A percentile compares a stretch with the other conserved stretches of the same genome.
Conservation (phyloP, 2,113 vertebrate genomes). For the Poeciliopsis prolifica region DNA sequence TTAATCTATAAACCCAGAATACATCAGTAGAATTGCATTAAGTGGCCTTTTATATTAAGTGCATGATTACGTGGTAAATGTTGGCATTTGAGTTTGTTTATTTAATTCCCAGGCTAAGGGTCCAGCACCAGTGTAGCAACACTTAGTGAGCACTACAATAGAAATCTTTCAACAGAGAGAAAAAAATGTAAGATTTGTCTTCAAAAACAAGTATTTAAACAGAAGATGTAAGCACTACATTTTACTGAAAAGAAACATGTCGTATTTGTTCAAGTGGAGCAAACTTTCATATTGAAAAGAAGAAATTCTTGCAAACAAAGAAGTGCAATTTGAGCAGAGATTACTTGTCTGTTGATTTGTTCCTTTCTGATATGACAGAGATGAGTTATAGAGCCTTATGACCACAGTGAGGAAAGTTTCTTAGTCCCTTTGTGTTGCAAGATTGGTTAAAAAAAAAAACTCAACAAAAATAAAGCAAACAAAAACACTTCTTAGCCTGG, state of each 20-base stretch:
- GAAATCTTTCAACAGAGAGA: too few species aligned
- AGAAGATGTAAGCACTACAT: too few species aligned
- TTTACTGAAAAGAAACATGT: background rate
- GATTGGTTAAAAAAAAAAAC: background rate
- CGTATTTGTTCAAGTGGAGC: background rate
- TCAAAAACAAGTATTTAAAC: too few species aligned
- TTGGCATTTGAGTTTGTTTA: background rate
- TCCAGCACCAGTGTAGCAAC: background rate
- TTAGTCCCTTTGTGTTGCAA: background rate
- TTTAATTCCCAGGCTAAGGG: background rate
- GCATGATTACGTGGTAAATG: background rate
- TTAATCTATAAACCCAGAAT: too few species aligned
- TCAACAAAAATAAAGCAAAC: background rate
- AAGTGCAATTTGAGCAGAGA: background rate
- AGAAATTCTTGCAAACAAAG: background rate
- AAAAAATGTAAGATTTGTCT: too few species aligned
- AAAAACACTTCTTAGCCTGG: background rate
- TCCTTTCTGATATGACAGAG: background rate
- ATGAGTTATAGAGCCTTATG: background rate
- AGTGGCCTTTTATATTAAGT: too few species aligned
- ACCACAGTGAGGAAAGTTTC: background rate
- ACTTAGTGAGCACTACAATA: background rate
- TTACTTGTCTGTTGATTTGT: background rate
- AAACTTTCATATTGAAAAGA: background rate
- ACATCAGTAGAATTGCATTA: too few species aligned